These are phyloP conservation scores for Congeria kusceri DNA, from an alignment of 2,888 invertebrate species.

Conservation along the genomic window DNA sequence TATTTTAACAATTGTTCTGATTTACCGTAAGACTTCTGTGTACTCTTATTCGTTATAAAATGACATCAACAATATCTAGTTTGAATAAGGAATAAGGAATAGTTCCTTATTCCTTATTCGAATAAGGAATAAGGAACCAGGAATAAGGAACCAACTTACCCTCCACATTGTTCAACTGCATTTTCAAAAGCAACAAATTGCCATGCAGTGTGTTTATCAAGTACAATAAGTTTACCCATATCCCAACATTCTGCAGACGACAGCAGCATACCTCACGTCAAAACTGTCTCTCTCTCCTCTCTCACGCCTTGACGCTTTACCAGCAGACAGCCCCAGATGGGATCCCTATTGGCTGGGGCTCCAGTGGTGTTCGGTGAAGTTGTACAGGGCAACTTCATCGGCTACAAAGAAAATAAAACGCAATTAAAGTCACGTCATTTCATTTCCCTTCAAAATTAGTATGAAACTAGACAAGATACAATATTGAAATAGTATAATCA, in stretches of 20 bases:
- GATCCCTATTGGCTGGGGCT: neutral
- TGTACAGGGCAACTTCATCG: neutral
- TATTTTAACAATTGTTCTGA: too few relatives aligned
- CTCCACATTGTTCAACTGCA: too few relatives aligned
- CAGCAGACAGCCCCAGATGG: constrained; percentile 8
- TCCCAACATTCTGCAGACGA: constrained; percentile 63
- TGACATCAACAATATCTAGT: too few relatives aligned
- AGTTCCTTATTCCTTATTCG: too few relatives aligned
- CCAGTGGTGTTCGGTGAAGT: neutral
- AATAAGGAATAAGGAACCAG: too few relatives aligned
- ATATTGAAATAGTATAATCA: too few relatives aligned
- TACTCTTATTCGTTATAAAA: too few relatives aligned
- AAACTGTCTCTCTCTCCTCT: constrained; percentile 65
- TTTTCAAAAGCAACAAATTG: too few relatives aligned
- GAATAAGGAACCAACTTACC: too few relatives aligned
- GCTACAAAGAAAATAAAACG: neutral
- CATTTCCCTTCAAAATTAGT: neutral
- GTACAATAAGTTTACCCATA: neutral
- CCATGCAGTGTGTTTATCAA: too few relatives aligned
- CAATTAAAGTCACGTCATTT: neutral
- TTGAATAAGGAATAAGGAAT: too few relatives aligned
- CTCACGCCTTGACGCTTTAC: neutral
- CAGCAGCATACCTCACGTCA: constrained; percentile 59
- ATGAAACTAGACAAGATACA: neutral
- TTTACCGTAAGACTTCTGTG: too few relatives aligned